These are phyloP conservation scores for Tachyglossus aculeatus DNA, from an alignment of 2,797 vertebrate genomes.

Conservation along the genomic window DNA sequence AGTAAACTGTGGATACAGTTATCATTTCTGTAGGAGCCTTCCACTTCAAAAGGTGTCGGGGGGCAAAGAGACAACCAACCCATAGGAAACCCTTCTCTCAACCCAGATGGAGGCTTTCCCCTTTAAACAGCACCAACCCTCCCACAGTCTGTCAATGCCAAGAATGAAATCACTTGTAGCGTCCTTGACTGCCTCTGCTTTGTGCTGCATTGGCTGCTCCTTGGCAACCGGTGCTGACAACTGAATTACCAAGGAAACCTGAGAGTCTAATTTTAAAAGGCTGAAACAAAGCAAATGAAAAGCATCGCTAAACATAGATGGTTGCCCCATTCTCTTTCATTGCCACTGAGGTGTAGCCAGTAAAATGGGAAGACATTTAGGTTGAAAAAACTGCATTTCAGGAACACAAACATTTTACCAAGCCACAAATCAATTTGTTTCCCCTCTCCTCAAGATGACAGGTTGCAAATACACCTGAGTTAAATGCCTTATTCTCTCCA, in stretches of 20 bases:
- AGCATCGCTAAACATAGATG: slow-evolving; percentile 42
- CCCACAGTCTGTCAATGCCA: slow-evolving; percentile 66
- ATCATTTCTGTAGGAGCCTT: background rate
- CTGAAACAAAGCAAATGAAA: slow-evolving; percentile 72
- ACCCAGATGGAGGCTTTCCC: slow-evolving; percentile 62
- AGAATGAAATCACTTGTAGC: slow-evolving; percentile 81
- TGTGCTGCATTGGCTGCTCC: slow-evolving; percentile 84
- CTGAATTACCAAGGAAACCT: slow-evolving; percentile 85
- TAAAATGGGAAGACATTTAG: background rate
- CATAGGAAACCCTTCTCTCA: slow-evolving; percentile 5
- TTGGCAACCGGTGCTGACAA: slow-evolving; percentile 90
- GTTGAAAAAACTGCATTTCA: slow-evolving; percentile 3
- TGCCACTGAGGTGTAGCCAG: background rate
- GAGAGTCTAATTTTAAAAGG: slow-evolving; percentile 73
- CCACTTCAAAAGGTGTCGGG: background rate
- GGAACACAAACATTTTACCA: background rate
- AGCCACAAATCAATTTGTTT: background rate
- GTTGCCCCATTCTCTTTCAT: slow-evolving; percentile 17
- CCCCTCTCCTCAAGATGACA: background rate
- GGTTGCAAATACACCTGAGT: slow-evolving; percentile 47
- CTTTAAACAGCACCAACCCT: slow-evolving; percentile 55
- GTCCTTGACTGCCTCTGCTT: slow-evolving; percentile 78
- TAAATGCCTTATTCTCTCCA: background rate
- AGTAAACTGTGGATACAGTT: background rate
- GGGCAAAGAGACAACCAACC: background rate